A percentile compares a stretch with the other conserved stretches of the same genome.
Conservation (phyloP, 2,888 invertebrate species). For the Nephrotoma appendiculata region DNA sequence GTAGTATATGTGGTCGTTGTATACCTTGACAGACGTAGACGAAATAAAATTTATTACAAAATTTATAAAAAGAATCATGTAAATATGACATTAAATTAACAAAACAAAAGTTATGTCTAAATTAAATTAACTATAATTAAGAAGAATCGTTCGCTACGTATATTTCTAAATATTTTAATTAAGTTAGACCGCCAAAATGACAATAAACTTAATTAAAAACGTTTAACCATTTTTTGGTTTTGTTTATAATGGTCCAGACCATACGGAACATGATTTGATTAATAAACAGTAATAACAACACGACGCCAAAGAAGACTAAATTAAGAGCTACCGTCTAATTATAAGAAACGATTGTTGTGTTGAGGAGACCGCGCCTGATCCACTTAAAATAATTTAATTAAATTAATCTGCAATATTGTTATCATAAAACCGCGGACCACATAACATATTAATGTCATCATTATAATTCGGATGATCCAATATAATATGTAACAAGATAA, state of each 20-base stretch:
- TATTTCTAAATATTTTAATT: background rate
- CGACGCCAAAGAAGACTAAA: background rate
- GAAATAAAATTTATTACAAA: background rate
- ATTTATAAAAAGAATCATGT: background rate
- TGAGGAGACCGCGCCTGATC: background rate
- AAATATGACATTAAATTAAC: background rate
- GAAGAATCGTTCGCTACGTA: background rate
- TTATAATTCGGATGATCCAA: background rate
- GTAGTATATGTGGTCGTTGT: background rate
- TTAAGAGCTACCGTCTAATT: background rate
- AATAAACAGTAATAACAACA: background rate
- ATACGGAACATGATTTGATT: background rate
- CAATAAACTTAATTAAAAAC: background rate
- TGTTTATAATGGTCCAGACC: background rate
- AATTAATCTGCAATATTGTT: background rate
- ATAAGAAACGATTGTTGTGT: background rate
- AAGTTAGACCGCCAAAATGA: background rate
- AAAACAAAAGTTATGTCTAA: background rate
- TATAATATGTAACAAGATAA: background rate
- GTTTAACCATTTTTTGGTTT: background rate
- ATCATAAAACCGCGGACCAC: background rate
- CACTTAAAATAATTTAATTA: background rate
- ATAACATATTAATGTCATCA: background rate
- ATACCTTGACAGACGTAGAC: background rate
- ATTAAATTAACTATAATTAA: background rate